phyloP scores from a whole-genome alignment of 2,888 invertebrate genomes.

The Drosophila maculinotata region DNA sequence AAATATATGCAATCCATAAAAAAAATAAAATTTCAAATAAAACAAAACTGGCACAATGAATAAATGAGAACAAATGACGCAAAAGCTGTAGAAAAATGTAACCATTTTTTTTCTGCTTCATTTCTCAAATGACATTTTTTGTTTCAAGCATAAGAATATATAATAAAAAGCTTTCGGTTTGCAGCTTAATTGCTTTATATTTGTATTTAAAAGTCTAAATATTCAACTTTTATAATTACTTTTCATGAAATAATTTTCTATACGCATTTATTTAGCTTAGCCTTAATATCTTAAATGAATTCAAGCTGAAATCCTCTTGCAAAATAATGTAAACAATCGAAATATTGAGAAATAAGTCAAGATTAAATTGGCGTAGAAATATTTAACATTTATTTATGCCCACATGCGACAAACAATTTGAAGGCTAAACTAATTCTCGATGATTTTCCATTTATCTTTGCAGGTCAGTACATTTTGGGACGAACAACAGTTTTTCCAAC shows the following conservation, averaged over 20 bases:
- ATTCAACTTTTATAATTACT: no score
- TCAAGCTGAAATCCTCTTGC: background rate
- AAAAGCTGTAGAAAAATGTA: slow-evolving; percentile 17
- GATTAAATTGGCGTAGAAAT: background rate
- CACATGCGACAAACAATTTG: slow-evolving; percentile 14
- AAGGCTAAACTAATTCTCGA: slow-evolving; percentile 33
- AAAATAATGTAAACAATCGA: slow-evolving; percentile 1
- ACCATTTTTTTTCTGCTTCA: background rate
- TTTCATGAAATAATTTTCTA: no score
- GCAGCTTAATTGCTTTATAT: no score
- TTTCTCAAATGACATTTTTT: no score
- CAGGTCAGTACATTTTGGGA: slow-evolving; percentile 59
- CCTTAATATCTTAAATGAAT: background rate
- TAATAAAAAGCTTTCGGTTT: no score
- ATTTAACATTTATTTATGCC: slow-evolving; percentile 7
- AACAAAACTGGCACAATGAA: slow-evolving; percentile 19
- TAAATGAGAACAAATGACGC: slow-evolving; percentile 31
- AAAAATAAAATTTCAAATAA: background rate
- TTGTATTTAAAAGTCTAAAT: no score
- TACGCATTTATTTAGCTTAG: no score
- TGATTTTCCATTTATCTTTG: slow-evolving; percentile 54
- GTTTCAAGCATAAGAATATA: no score
- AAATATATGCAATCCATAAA: slow-evolving; percentile 38
- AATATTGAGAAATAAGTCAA: background rate
- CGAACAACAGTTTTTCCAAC: background rate